These are phyloP conservation scores for human (Homo sapiens) DNA, from an alignment of 2,113 vertebrate genomes.

Conservation along the genomic window DNA sequence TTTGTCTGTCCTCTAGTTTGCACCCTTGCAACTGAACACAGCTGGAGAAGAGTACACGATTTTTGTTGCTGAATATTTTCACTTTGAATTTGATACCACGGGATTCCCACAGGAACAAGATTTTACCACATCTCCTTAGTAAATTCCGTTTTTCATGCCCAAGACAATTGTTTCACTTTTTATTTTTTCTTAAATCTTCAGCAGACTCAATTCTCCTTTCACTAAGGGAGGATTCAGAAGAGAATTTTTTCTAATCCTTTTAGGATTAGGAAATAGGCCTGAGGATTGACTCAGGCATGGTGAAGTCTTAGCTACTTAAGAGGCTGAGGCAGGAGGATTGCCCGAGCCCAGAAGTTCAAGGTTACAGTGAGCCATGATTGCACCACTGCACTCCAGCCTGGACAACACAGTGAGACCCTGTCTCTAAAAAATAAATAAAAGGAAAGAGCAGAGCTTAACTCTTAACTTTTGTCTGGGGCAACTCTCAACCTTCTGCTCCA, in stretches of 20 bases:
- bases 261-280: too few relatives aligned
- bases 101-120: not conserved
- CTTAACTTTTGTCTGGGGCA: not conserved
- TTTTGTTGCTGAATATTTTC: not conserved
- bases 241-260: not conserved
- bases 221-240: not conserved
- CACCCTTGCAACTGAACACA: not conserved
- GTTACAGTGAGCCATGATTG: too few relatives aligned
- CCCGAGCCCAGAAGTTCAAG: too few relatives aligned
- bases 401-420: too few relatives aligned
- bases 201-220: not conserved
- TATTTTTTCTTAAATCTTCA: not conserved
- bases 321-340: too few relatives aligned
- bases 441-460: too few relatives aligned
- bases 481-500: not conserved
- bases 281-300: too few relatives aligned
- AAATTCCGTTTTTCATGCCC: not conserved
- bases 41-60: not conserved
- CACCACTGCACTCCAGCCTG: too few relatives aligned
- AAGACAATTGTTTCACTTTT: not conserved
- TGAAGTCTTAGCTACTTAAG: too few relatives aligned
- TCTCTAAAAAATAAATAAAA: too few relatives aligned
- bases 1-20: not conserved
- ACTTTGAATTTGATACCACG: not conserved
- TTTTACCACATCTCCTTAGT: not conserved